Base-by-base conservation (phyloP, 2,797 vertebrate genomes). In the Pristis pectinata region DNA sequence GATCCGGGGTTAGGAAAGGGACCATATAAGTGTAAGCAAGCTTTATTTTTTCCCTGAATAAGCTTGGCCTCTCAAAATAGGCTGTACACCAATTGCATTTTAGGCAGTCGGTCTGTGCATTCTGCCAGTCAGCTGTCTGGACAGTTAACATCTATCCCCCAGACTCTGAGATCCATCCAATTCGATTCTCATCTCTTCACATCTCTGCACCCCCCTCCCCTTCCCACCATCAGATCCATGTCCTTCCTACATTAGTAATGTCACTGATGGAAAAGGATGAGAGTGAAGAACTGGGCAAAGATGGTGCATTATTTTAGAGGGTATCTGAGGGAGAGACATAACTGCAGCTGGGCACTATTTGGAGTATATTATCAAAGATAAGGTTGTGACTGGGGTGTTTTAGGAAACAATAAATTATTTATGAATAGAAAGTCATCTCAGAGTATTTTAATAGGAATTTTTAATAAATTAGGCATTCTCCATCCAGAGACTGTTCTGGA, bases 161-260 rank as follows among this genome's bases (percentile, higher is more conserved):
- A 37, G 13, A 37, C 13, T 79, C 34, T 15, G 0, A 41, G 13
- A 17, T 79, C 77, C 13, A 79, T 41, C 4, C n/a, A 79, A 79
- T 79, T 79, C 79, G 77, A 79, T 79, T 37, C 30, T 76, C 77
- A 17, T 79, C 77, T 79, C 77, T 76, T 79, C 79, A 79, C 77
- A 79, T 15, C n/a, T 5, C 74, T 79, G 77, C 1, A 15, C 37
- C 49, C 77, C n/a, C 37, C 37, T 79, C n/a, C n/a, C 79, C 17
- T 9, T 79, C 77, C 15, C 77, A 37, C 79, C 77, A 15, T 77
- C 34, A 77, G 10, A n/a, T 37, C 37, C 15, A 37, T 37, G 4
- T 79, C 15, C 15, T 41, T 15, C n/a, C 77, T 79, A 67, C 10
- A 76, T 76, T 34, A n/a, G 1, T 76, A n/a, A 10, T 34, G 74